Conservation (phyloP, 2,797 vertebrate species). For the Urosaurus nigricauda region DNA sequence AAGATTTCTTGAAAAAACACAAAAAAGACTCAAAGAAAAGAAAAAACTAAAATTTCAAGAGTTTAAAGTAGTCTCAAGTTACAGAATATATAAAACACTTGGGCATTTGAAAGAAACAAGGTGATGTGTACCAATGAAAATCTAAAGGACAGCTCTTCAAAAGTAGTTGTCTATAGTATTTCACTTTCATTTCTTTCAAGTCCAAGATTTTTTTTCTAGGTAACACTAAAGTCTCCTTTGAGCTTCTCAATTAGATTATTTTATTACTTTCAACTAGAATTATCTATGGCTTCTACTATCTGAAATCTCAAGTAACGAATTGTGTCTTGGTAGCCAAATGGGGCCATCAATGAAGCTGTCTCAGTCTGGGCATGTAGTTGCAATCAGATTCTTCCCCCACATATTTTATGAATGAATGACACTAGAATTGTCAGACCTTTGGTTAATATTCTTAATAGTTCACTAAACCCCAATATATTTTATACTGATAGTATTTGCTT, state of each 20-base stretch:
- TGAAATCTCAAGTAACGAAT: background rate
- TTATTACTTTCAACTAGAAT: conserved; percentile 5
- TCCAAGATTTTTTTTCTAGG: background rate
- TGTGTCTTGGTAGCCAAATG: background rate
- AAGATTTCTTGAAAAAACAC: too few relatives aligned
- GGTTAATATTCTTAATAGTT: background rate
- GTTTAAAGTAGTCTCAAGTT: conserved; percentile 10
- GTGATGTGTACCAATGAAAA: background rate
- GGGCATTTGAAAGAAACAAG: conserved; percentile 6
- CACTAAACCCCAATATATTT: background rate
- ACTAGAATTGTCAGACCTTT: background rate
- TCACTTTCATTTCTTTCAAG: background rate
- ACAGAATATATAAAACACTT: conserved; percentile 3
- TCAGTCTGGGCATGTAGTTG: background rate
- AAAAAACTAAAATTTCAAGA: too few relatives aligned
- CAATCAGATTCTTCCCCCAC: background rate
- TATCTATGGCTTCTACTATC: background rate
- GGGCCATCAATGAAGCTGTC: background rate
- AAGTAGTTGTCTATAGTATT: background rate
- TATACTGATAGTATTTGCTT: background rate
- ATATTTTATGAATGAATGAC: background rate
- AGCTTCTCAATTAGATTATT: background rate
- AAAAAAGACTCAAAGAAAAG: too few relatives aligned
- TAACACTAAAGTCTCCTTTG: background rate
- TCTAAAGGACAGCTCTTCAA: background rate